Percentiles rank a stretch among this genome's conserved stretches.
phyloP scores from a whole-genome alignment of 1,140 invertebrate species.

The Coptotermes formosanus region DNA sequence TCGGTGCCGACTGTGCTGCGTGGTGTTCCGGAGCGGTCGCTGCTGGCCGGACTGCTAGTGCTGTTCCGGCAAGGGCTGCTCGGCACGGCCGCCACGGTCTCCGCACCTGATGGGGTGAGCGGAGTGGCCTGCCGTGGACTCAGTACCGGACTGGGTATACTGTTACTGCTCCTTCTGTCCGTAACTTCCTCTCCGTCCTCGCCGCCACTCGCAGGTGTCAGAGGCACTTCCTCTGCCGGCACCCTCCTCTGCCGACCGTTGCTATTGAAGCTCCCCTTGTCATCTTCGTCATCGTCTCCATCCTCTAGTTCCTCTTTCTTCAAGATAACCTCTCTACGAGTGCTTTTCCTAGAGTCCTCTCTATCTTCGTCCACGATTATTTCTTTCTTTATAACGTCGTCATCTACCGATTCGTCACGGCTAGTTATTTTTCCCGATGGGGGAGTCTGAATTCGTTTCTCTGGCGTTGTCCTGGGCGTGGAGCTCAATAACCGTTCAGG shows the following conservation, averaged over 20 bases:
- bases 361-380: conserved; percentile 51
- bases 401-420: conserved; percentile 46
- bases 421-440: conserved; percentile 46
- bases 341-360: conserved; percentile 43
- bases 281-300: conserved; percentile 48
- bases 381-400: conserved; percentile 50
- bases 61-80: conserved; percentile 60
- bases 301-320: conserved; percentile 49
- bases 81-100: conserved; percentile 42
- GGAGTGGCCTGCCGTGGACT: conserved; percentile 54
- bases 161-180: conserved; percentile 40
- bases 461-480: conserved; percentile 70
- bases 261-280: conserved; percentile 43
- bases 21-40: conserved; percentile 70
- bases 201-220: conserved; percentile 36
- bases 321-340: conserved; percentile 44
- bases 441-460: conserved; percentile 58
- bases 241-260: conserved; percentile 42
- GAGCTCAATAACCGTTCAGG: conserved; percentile 44
- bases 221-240: conserved; percentile 8
- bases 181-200: conserved; percentile 40
- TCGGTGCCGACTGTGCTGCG: conserved; percentile 65
- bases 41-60: conserved; percentile 65
- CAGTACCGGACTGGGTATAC: conserved; percentile 41
- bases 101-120: conserved; percentile 42